Evolutionary conservation across 1,140 invertebrate genomes (phyloP).

Genomic region (Trissolcus basalis): DNA sequence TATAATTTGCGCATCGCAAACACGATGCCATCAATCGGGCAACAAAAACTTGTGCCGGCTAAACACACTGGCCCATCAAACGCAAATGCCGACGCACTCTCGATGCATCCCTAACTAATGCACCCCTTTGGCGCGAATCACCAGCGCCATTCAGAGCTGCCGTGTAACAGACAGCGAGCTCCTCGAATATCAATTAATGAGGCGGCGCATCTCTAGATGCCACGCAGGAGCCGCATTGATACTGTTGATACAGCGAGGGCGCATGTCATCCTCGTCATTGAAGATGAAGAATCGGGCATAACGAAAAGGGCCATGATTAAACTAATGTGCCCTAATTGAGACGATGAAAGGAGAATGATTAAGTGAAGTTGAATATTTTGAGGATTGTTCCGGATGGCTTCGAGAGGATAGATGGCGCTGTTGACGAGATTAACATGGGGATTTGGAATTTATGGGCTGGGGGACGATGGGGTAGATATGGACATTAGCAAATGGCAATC

Average conservation of each 20-base stretch:
- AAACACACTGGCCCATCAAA: conserved; percentile 14
- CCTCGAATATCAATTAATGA: conserved; percentile 39
- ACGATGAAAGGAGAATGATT: conserved; percentile 3
- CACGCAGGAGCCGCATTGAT: conserved; percentile 2
- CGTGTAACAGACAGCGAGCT: conserved; percentile 19
- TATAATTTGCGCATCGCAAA: conserved; percentile 26
- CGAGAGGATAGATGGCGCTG: background rate
- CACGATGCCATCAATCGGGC: conserved; percentile 21
- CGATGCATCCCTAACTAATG: conserved; percentile 36
- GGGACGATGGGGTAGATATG: background rate
- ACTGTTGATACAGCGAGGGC: conserved; percentile 2
- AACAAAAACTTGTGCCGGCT: conserved; percentile 19
- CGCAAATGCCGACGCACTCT: conserved; percentile 27
- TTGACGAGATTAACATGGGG: background rate
- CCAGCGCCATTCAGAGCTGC: conserved; percentile 9
- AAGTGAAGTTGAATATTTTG: background rate
- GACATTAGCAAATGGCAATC: background rate
- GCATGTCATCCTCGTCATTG: conserved; percentile 9
- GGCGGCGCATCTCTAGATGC: conserved; percentile 12
- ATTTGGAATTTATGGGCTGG: background rate
- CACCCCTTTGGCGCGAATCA: conserved; percentile 30
- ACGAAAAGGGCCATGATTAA: conserved; percentile 3
- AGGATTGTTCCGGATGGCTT: background rate
- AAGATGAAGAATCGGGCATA: conserved; percentile 11
- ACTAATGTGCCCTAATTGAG: background rate